Evolutionary conservation across 2,113 vertebrate species (phyloP).

Genomic region (Sylvicapra grimmia): DNA sequence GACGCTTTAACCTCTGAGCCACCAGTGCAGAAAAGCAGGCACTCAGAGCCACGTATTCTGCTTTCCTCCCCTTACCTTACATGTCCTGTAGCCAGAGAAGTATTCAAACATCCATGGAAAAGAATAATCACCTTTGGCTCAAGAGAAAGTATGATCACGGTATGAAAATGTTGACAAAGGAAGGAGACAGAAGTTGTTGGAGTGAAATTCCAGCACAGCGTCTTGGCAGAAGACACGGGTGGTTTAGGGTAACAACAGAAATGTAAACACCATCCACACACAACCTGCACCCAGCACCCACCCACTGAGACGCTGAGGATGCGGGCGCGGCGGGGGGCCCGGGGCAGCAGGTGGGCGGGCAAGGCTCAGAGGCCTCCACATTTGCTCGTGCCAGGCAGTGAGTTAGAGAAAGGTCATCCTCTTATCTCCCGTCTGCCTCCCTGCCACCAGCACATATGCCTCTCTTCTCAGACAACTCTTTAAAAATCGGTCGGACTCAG

Average conservation of each 20-base stretch:
- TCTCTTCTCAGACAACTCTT: not conserved
- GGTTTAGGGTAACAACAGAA: accelerated
- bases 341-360: accelerated
- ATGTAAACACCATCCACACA: not conserved
- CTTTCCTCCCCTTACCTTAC: not conserved
- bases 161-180: not conserved
- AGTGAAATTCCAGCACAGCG: no score
- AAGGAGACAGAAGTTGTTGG: not conserved
- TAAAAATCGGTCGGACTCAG: not conserved
- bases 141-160: accelerated
- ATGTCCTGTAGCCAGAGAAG: not conserved
- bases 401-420: not conserved
- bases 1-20: no score
- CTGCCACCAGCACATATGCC: not conserved
- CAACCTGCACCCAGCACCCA: accelerated
- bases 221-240: not conserved
- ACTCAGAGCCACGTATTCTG: accelerated
- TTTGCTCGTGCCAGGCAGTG: not conserved
- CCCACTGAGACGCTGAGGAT: no score
- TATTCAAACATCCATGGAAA: not conserved
- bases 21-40: not conserved
- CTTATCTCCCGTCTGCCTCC: not conserved
- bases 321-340: accelerated
- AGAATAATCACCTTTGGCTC: not conserved
- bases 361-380: no score